Base-by-base conservation (phyloP, 2,113 vertebrate genomes). In the Festucalex cinctus region DNA sequence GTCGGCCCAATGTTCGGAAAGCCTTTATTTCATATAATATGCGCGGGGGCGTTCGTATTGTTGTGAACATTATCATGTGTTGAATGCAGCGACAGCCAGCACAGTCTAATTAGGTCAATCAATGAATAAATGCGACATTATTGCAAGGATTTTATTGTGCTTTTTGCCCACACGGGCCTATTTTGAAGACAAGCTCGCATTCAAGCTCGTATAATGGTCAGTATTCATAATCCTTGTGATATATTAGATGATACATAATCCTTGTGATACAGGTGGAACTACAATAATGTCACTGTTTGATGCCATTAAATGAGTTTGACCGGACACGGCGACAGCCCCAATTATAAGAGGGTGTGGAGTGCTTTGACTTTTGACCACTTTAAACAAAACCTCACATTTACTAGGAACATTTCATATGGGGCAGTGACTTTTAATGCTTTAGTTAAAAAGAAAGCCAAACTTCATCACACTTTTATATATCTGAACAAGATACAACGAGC, bases 11-110 rank as follows among this genome's bases (percentile, higher is more conserved):
- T 68, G 68, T 77, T 76, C 67, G 48, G 60, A 32, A 32, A 75
- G 63, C 73, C 74, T 82, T 80, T 60, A 66, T 84, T 86, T 82
- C 62, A 66, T 73, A 82, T 68, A 79, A 80, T 78, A 63, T 28
- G 10, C 57, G 69, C 68, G 10, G 36, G 77, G 75, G 69, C 78
- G 78, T 77, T 77, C 62, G 80, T 72, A 66, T 83, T 79, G 82
- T 81, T 81, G 78, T 83, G 73, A 67, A 65, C 39, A 66, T 76
- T 32, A 72, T 69, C 58, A 75, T 82, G 77, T 78, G 71, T 68
- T 74, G 71, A 85, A 81, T 75, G 49, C 54, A 3, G 36, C 68
- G 63, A 74, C 53, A 64, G 68, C 69, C 58, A 39, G 65, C 37
- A 26, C 37, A 69, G 63, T 73, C 35, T 71, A 65, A 77, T 75